Base-by-base conservation (phyloP, 2,888 invertebrate species). In the Odontomyia ornata region DNA sequence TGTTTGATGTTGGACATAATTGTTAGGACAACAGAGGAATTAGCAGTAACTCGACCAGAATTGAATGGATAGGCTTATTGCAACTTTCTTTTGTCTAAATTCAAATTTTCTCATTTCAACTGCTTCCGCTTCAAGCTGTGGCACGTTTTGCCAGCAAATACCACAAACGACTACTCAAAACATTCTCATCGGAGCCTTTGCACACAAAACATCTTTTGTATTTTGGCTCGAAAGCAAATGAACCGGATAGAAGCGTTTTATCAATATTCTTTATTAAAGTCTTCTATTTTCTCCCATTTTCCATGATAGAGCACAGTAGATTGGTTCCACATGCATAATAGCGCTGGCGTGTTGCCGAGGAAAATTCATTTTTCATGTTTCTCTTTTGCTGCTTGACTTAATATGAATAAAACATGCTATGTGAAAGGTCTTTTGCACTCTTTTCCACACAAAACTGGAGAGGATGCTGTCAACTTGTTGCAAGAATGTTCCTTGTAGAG, bases 401-500 rank as follows among this genome's bases (percentile, higher is more conserved):
- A 62, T 62, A 9, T 28, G 62, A 62, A 62, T 28, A 28, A 11
- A 11, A 28, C 13, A 62, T 62, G 15, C 4, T 27, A 27, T 27
- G 1, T 15, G 23, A 27, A 23, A 27, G 11, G 27, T 60, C 23
- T 23, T 25, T 1, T 62, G 15, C 13, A 13, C 18, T 52, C 18
- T 2, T 28, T 9, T 62, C 62, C 36, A 36, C 9, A 36, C 9
- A 36, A 36, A 25, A 15, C 1, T 25, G 27, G 27, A 25, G n/a
- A n/a, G 2, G 62, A 27, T 27, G 15, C 11, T 62, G 15, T 62
- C 62, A 3, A 62, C 62, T 62, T 62, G 62, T 62, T 62, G 62
- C 62, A 23, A 15, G 15, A 3, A 15, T 25, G 60, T 60, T 25
- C 13, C 62, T 62, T 11, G 11, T 60, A n/a, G 27, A 62, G 27